Evolutionary conservation across 2,113 vertebrate genomes (phyloP).

Genomic region (Tupaia tana): DNA sequence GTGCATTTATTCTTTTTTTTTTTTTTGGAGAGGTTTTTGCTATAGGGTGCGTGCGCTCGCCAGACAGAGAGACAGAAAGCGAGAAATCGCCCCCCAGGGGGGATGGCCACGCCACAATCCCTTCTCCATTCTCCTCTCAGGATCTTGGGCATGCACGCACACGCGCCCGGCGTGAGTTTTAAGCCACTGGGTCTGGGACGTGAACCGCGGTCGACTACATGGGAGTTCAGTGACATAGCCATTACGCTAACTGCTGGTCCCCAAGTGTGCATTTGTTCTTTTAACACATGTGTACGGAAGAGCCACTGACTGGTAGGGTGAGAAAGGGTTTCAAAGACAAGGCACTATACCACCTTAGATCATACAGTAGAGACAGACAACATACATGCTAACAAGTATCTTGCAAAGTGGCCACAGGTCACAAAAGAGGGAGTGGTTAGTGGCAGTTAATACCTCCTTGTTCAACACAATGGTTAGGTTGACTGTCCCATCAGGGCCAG

Average conservation of each 20-base stretch:
- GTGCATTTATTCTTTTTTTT: constrained; percentile 17
- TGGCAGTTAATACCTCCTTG: not conserved
- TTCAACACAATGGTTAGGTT: not conserved
- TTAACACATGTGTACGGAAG: not conserved
- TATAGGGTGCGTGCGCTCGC: too few species aligned
- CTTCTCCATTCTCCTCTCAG: too few species aligned
- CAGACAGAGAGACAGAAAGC: too few species aligned
- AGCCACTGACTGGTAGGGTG: not conserved
- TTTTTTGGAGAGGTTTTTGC: too few species aligned
- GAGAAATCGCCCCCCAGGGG: too few species aligned
- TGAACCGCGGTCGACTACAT: too few species aligned
- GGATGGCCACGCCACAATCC: too few species aligned
- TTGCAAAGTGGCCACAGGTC: not conserved
- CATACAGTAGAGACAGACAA: not conserved
- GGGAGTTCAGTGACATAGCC: too few species aligned
- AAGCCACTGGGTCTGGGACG: too few species aligned
- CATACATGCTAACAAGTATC: not conserved
- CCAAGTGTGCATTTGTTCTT: not conserved
- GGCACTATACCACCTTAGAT: not conserved
- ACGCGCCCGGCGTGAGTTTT: too few species aligned
- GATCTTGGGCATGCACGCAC: too few species aligned
- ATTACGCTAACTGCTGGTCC: too few species aligned
- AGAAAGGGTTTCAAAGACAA: not conserved
- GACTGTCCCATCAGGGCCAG: not conserved
- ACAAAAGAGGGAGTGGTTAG: not conserved